A percentile compares a stretch with the other conserved stretches of the same genome.
Evolutionary conservation across 1,140 invertebrate species (phyloP).

Genomic region (Drosophila parabipectinata): DNA sequence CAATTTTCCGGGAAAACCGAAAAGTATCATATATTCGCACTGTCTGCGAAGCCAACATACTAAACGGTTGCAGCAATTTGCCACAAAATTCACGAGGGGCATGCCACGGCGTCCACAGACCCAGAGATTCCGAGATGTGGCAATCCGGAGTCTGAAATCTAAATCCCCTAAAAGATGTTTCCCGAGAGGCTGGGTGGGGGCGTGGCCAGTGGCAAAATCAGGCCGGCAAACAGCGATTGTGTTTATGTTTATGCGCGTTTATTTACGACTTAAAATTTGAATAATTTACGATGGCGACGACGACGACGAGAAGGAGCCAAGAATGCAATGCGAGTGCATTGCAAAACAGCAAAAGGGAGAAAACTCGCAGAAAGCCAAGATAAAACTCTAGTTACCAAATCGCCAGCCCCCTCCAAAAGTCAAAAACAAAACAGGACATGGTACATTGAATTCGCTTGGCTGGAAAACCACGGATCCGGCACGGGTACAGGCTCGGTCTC

Average conservation of each 20-base stretch:
- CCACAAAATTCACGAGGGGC: constrained; percentile 14
- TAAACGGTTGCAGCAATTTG: constrained; percentile 44
- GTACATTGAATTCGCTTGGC: constrained; percentile 63
- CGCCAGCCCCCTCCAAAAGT: constrained; percentile 5
- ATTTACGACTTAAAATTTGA: constrained; percentile 79
- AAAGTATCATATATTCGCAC: not conserved
- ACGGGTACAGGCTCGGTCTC: not conserved
- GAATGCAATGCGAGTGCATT: constrained; percentile 34
- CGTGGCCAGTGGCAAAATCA: constrained; percentile 47
- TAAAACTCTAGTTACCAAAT: not conserved
- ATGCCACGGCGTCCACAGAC: not conserved
- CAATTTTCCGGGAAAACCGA: constrained; percentile 1
- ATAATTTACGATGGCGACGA: constrained; percentile 70
- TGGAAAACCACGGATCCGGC: constrained; percentile 13
- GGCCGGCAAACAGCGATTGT: constrained; percentile 36
- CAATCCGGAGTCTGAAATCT: not conserved
- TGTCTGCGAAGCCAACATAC: not conserved
- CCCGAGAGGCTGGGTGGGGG: constrained; percentile 31
- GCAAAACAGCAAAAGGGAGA: constrained; percentile 35
- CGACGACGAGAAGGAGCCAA: constrained; percentile 1
- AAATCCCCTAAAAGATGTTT: constrained; percentile 25
- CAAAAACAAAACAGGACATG: constrained; percentile 51
- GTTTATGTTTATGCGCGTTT: constrained; percentile 75
- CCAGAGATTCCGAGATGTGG: not conserved
- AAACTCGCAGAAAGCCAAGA: not conserved